Evolutionary conservation across 1,140 invertebrate genomes (phyloP), one percentile per base, ranked within the genome.

Genomic region (Cydia splendana): DNA sequence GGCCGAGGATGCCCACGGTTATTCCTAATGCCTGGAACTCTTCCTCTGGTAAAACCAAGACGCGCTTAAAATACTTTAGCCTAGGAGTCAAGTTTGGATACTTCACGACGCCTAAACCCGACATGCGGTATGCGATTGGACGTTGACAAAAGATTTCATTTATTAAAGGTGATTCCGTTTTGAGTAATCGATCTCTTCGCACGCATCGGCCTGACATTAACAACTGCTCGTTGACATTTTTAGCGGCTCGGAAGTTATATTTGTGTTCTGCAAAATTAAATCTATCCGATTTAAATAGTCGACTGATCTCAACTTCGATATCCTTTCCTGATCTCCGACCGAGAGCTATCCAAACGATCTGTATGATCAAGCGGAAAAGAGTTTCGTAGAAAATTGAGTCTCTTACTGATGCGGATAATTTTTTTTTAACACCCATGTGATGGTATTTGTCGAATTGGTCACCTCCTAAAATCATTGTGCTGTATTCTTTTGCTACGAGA

Each of bases 261-360:
- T 73, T 89, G 67, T 93, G 90, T 28, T 88, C 79, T 6, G 83
- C 80, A 7, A 85, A 78, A 81, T 95, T 95, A 79, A 93, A 95
- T 67, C 85, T 82, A 18, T 94, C 87, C 0, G 94, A 94, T 83
- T 95, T 93, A 45, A 95, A 92, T 28, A 95, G 75, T 79, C 94
- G 88, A 79, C 95, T 92, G 62, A 95, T 82, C 87, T 95, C 95
- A 15, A 92, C 73, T 88, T 95, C 95, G 18, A 77, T 86, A 85
- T 86, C 95, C 57, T 95, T 95, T 51, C 94, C 79, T 77, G 93
- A 82, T 83, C 94, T 94, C 45, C 95, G 85, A 34, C 93, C 86
- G n/a, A 96, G 86, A 12, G 94, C 93, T 75, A 95, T 92, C 95
- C 95, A 95, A 12, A 94, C 88, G 18, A 95, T 91, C 80, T 94